Base-by-base conservation (phyloP, 1,140 invertebrate genomes). In the Drosophila mauritiana region DNA sequence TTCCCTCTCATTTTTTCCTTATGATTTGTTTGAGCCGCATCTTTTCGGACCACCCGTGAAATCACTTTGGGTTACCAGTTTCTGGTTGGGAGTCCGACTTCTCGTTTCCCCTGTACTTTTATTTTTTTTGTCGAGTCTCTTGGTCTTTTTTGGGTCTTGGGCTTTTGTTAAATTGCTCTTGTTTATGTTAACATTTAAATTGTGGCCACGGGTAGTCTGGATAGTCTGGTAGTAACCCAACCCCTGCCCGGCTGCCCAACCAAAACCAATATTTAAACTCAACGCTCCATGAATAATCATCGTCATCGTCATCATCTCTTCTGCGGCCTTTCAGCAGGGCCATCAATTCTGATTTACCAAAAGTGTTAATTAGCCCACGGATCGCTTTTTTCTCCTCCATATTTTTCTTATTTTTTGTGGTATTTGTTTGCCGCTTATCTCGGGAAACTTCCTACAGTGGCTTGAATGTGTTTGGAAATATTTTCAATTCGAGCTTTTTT, bases 181-280 rank as follows among this genome's bases (percentile, higher is more conserved):
- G 88, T 91, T 91, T 91, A 91, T 91, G 88, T 89, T 91, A 91
- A 91, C 88, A 91, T 91, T 91, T 91, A 91, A 88, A 91, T 91
- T 91, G 88, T 91, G 74, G 84, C 85, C 84, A 90, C 84, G 84
- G 84, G 85, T 89, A 78, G 80, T 68, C 80, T 43, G 51, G 54
- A 70, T 64, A 56, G n/a, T n/a, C n/a, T n/a, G n/a, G n/a, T n/a
- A n/a, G 42, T 67, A 48, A 62, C 40, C 55, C 36, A 59, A 31
- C 74, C 53, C 31, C 34, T 39, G 52, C 12, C 31, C 34, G 43
- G 52, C 12, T n/a, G 68, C 67, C 77, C 81, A 88, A 82, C 74
- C 78, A 86, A 86, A 86, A 86, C 83, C 83, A 86, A 86, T 86
- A 86, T 86, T 86, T 86, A 88, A 88, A 78, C 81, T 80, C 80